Conservation (phyloP, 2,113 vertebrate species). For the Tautogolabrus adspersus region DNA sequence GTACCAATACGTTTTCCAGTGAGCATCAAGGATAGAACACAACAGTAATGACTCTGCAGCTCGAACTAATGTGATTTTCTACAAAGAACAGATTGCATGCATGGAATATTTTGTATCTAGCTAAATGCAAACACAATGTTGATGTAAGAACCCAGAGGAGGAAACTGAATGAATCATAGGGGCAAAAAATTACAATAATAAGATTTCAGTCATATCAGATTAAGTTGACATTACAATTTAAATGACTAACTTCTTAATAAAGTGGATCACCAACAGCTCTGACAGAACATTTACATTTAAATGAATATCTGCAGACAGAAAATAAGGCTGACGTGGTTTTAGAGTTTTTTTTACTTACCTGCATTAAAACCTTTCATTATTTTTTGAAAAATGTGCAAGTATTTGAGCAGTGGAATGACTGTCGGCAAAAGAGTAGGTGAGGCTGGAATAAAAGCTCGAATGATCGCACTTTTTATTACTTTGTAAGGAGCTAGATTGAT, state of each 20-base stretch:
- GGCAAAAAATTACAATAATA: not conserved
- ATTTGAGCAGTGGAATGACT: slow-evolving; percentile 1
- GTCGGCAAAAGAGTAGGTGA: not conserved
- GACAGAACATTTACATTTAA: not conserved
- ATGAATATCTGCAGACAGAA: not conserved
- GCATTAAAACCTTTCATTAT: not conserved
- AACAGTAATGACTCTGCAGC: slow-evolving; percentile 1
- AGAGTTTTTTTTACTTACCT: not conserved
- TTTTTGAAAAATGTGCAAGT: not conserved
- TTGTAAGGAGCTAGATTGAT: not conserved
- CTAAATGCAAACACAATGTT: not conserved
- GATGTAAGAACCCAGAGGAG: too few species aligned
- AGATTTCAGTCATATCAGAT: not conserved
- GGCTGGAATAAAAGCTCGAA: not conserved
- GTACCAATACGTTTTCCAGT: not conserved
- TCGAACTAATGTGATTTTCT: not conserved
- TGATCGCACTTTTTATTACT: slow-evolving; percentile 13
- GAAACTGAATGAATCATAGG: too few species aligned
- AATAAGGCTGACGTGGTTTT: not conserved
- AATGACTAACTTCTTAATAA: not conserved
- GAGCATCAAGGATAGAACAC: not conserved
- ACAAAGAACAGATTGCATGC: too few species aligned
- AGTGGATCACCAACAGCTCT: not conserved
- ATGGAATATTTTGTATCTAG: too few species aligned
- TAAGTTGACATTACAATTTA: not conserved